A percentile compares a stretch with the other conserved stretches of the same genome.
phyloP scores from a whole-genome alignment of 2,113 vertebrate genomes.

The Microtus montanus region DNA sequence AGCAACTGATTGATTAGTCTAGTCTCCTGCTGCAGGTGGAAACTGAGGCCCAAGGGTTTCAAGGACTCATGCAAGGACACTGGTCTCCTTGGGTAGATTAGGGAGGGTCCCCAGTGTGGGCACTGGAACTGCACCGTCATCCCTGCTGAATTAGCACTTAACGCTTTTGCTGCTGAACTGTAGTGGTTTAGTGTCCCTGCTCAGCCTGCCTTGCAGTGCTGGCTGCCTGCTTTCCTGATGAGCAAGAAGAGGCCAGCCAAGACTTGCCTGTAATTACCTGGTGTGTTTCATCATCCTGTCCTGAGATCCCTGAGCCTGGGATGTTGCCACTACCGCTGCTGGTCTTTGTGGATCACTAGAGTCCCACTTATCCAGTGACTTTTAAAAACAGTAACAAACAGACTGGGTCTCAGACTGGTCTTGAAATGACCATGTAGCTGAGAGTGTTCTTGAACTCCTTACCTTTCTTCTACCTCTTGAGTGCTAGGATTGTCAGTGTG shows the following conservation, averaged over 20 bases:
- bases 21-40: not conserved
- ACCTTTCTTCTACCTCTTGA: not conserved
- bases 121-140: accelerated
- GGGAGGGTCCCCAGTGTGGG: too few species aligned
- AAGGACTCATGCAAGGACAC: not conserved
- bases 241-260: conserved; percentile 46
- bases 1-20: not conserved
- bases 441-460: not conserved
- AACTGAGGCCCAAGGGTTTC: not conserved
- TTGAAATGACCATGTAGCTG: not conserved
- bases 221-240: conserved; percentile 12
- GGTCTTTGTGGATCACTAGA: not conserved
- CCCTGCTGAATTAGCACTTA: accelerated
- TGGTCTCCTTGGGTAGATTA: not conserved
- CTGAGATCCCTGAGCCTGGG: conserved; percentile 58
- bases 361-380: accelerated
- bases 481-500: not conserved
- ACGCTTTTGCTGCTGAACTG: not conserved
- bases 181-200: not conserved
- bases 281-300: conserved; percentile 71
- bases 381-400: not conserved
- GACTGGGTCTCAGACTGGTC: too few species aligned
- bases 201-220: not conserved
- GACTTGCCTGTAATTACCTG: conserved; percentile 55
- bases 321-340: not conserved